Evolutionary conservation across 2,113 vertebrate genomes (phyloP), one percentile per base, ranked within the genome.

Genomic region (Saiga tatarica): DNA sequence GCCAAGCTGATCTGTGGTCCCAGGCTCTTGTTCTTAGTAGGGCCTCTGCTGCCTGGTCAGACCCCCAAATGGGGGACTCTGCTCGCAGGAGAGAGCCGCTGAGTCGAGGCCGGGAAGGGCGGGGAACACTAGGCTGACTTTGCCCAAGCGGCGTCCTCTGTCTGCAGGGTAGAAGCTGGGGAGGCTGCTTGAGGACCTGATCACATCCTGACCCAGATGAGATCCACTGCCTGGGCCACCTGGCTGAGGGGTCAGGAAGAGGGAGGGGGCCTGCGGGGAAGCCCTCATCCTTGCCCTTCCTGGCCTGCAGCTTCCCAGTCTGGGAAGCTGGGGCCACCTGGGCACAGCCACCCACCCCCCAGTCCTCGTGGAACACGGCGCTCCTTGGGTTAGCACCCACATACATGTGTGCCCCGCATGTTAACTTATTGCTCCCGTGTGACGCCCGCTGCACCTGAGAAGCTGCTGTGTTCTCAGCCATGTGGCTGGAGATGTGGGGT

Each of bases 351-450:
- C 13, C 33, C 3, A 13, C 7, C 2, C 10, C 36, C 3, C 15
- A 4, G 59, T 55, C 39, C 91, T 42, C n/a, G 0, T 1, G 8
- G 71, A 64, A 33, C 57, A 85, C 57, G 23, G 52, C 33, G 60
- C 74, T 16, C 79, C 59, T 82, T 14, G 14, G 50, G 39, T 82
- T 21, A 16, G 12, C 0, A 0, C 57, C 84, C 23, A 9, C 3
- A 45, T 45, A 45, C 42, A 45, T 45, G 42, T 45, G 42, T 45
- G 0, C 57, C 84, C 92, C 19, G 7, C 3, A 4, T 17, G 25
- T 81, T 97, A 96, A 96, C 95, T 98, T 96, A 96, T 84, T 96
- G 97, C 59, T 89, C 78, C 92, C 64, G 0, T n/a, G 1, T 26
- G 74, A 81, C 17, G 64, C 91, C 59, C 15, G 15, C 2, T 42